These are phyloP conservation scores for Cladorhizidae sp. DNA, from an alignment of 37 sponge, comb jelly and placozoan species.

Conservation along the genomic window DNA sequence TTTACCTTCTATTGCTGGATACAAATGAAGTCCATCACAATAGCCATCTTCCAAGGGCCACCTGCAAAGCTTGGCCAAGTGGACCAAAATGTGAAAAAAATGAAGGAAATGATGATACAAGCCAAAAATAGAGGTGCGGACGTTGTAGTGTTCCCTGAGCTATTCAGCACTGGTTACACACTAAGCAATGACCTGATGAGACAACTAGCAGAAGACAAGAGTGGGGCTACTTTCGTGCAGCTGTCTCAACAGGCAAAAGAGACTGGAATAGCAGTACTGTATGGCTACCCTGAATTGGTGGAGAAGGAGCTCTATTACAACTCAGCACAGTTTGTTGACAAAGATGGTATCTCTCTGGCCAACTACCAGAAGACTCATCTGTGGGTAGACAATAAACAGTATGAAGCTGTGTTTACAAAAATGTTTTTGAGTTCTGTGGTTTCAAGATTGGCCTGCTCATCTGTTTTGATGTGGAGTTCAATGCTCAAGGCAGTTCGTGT, in stretches of 20 bases:
- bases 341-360: slow-evolving; percentile 32
- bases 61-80: slow-evolving; percentile 15
- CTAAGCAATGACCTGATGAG: slow-evolving; percentile 30
- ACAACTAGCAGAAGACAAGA: slow-evolving; percentile 34
- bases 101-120: slow-evolving; percentile 41
- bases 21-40: not conserved
- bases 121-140: slow-evolving; percentile 36
- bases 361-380: slow-evolving; percentile 65
- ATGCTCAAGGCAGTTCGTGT: slow-evolving; percentile 43
- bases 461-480: slow-evolving; percentile 65
- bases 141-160: slow-evolving; percentile 63
- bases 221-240: slow-evolving; percentile 43
- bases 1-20: too few relatives aligned
- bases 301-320: slow-evolving; percentile 29
- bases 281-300: slow-evolving; percentile 66
- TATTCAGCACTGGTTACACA: slow-evolving; percentile 47
- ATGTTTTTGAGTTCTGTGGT: slow-evolving; percentile 41
- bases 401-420: slow-evolving; percentile 29
- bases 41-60: slow-evolving; percentile 55
- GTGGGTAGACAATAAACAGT: slow-evolving; percentile 9
- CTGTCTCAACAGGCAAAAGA: slow-evolving; percentile 44
- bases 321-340: slow-evolving; percentile 57
- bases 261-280: slow-evolving; percentile 31
- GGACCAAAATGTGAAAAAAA: slow-evolving; percentile 29
- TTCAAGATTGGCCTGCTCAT: slow-evolving; percentile 63